phyloP scores from a whole-genome alignment of 2,888 invertebrate species.

The Rambutsinella grinnellia region DNA sequence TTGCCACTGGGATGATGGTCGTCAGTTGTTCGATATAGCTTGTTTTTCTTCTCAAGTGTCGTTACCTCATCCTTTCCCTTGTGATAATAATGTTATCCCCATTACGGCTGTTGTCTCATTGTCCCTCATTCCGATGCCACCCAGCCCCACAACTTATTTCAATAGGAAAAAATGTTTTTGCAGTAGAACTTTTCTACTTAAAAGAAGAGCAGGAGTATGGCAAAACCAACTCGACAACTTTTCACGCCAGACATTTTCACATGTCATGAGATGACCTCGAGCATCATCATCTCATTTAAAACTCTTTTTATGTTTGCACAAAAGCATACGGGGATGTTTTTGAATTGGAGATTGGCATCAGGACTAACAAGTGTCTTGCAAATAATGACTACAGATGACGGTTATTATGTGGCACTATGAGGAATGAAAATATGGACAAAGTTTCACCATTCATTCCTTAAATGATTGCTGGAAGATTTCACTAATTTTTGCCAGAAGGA shows the following conservation, averaged over 20 bases:
- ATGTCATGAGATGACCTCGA: constrained; percentile 46
- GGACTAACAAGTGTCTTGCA: not conserved
- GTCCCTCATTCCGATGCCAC: not conserved
- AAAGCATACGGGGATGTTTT: not conserved
- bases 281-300: constrained; percentile 46
- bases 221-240: constrained; percentile 51
- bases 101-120: not conserved
- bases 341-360: not conserved
- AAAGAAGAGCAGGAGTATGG: not conserved
- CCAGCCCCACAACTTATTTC: too few relatives aligned
- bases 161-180: too few relatives aligned
- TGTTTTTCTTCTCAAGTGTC: not conserved
- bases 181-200: not conserved
- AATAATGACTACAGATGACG: too few relatives aligned
- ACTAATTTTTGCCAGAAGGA: too few relatives aligned
- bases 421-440: too few relatives aligned
- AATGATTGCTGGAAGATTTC: too few relatives aligned
- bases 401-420: too few relatives aligned
- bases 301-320: constrained; percentile 24
- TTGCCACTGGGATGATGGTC: not conserved
- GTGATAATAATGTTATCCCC: not conserved
- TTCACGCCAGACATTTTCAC: constrained; percentile 49
- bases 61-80: too few relatives aligned
- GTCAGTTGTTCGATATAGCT: not conserved
- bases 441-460: too few relatives aligned